Percentiles rank a stretch among this genome's conserved stretches.
Conservation (phyloP, 2,888 invertebrate genomes). For the Actias luna region DNA sequence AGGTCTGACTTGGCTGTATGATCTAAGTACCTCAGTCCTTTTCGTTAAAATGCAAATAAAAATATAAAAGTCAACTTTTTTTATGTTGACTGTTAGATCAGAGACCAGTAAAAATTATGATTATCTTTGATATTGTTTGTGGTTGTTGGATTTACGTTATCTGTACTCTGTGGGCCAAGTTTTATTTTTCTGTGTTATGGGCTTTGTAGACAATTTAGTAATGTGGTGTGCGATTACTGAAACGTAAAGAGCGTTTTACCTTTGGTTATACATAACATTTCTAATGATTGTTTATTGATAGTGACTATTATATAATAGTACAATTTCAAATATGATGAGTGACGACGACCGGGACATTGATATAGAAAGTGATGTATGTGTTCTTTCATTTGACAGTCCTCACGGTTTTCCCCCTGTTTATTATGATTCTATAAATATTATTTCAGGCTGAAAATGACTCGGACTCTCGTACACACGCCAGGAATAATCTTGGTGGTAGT, state of each 20-base stretch:
- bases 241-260: conserved; percentile 12
- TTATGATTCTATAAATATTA: conserved; percentile 37
- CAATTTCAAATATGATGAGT: conserved; percentile 85
- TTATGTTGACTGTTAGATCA: too few relatives aligned
- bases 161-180: background rate
- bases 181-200: background rate
- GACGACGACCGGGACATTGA: conserved; percentile 97
- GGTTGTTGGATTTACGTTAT: too few relatives aligned
- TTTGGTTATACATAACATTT: conserved; percentile 24
- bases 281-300: conserved; percentile 50
- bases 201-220: background rate
- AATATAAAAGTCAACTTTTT: too few relatives aligned
- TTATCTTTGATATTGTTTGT: too few relatives aligned
- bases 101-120: too few relatives aligned
- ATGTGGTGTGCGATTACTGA: conserved; percentile 23
- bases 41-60: too few relatives aligned
- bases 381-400: conserved; percentile 42
- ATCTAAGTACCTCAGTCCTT: too few relatives aligned
- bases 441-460: conserved; percentile 91
- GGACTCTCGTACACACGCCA: conserved; percentile 84
- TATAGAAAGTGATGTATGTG: conserved; percentile 96
- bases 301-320: conserved; percentile 21
- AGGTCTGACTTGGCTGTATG: too few relatives aligned
- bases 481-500: conserved; percentile 84
- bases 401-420: conserved; percentile 38